Evolutionary conservation across 2,797 vertebrate genomes (phyloP).

Genomic region (Aphelocoma californica): DNA sequence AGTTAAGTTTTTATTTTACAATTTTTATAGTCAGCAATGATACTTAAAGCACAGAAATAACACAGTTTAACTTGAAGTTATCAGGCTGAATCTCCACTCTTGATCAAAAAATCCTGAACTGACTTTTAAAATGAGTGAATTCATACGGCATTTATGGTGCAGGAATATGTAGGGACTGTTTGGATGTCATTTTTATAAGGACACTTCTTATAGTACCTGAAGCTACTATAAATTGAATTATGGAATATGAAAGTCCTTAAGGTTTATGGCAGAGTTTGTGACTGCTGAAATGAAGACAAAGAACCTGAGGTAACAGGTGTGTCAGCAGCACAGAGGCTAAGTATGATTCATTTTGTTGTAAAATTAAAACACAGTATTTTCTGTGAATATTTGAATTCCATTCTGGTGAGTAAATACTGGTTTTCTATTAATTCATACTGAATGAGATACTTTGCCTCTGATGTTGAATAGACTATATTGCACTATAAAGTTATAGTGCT

Average conservation of each 20-base stretch:
- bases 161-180: conserved; percentile 9
- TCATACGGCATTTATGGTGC: conserved; percentile 7
- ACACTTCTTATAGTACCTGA: not conserved
- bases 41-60: conserved; percentile 36
- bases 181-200: conserved; percentile 8
- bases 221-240: conserved; percentile 15
- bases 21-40: conserved; percentile 28
- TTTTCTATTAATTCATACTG: not conserved
- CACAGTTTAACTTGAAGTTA: conserved; percentile 39
- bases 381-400: not conserved
- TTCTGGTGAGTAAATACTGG: not conserved
- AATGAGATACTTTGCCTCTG: not conserved
- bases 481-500: not conserved
- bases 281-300: conserved; percentile 16
- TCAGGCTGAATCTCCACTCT: not conserved
- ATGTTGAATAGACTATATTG: not conserved
- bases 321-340: not conserved
- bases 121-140: conserved; percentile 13
- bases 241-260: not conserved
- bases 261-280: conserved; percentile 3
- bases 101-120: not conserved
- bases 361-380: conserved; percentile 7
- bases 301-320: not conserved
- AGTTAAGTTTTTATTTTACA: conserved; percentile 47
- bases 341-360: not conserved